phyloP scores from a whole-genome alignment of 2,888 invertebrate genomes.

The Trichacis sp. region DNA sequence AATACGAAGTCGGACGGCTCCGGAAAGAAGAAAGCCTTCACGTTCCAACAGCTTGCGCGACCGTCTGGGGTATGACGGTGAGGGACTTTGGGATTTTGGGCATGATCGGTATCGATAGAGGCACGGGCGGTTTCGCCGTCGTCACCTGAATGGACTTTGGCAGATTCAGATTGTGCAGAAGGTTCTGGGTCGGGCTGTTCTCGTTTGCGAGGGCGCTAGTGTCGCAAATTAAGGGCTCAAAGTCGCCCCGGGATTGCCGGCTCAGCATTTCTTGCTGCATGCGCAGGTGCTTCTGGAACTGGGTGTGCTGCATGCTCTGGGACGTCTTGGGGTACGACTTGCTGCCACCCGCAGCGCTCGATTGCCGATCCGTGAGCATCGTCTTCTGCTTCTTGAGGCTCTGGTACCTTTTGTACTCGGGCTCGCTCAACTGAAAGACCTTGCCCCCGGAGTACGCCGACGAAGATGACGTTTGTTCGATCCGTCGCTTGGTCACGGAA shows the following conservation, averaged over 20 bases:
- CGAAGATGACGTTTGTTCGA: slow-evolving; percentile 23
- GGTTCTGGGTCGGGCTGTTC: slow-evolving; percentile 62
- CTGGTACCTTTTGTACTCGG: slow-evolving; percentile 80
- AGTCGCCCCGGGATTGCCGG: slow-evolving; percentile 63
- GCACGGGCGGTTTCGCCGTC: slow-evolving; percentile 55
- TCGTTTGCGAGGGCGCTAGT: slow-evolving; percentile 62
- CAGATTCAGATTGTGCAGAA: slow-evolving; percentile 63
- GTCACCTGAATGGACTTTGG: slow-evolving; percentile 66
- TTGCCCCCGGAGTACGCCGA: slow-evolving; percentile 76
- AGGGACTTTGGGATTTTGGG: slow-evolving; percentile 86
- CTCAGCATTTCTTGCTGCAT: slow-evolving; percentile 67
- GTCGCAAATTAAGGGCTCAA: slow-evolving; percentile 67
- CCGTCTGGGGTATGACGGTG: slow-evolving; percentile 82
- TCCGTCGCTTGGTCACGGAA: slow-evolving; percentile 5
- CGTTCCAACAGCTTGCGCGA: slow-evolving; percentile 62
- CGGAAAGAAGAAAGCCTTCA: slow-evolving; percentile 26
- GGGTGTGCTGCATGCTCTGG: slow-evolving; percentile 53
- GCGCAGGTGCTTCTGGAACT: slow-evolving; percentile 63
- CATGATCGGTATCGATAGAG: slow-evolving; percentile 71
- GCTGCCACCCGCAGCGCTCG: slow-evolving; percentile 19
- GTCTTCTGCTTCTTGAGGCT: slow-evolving; percentile 70
- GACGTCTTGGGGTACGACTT: slow-evolving; percentile 50
- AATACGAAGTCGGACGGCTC: no score
- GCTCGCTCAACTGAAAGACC: slow-evolving; percentile 82
- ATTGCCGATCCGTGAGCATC: slow-evolving; percentile 61